Evolutionary conservation across 2,113 vertebrate species (phyloP).

Genomic region (Heterochromis multidens): DNA sequence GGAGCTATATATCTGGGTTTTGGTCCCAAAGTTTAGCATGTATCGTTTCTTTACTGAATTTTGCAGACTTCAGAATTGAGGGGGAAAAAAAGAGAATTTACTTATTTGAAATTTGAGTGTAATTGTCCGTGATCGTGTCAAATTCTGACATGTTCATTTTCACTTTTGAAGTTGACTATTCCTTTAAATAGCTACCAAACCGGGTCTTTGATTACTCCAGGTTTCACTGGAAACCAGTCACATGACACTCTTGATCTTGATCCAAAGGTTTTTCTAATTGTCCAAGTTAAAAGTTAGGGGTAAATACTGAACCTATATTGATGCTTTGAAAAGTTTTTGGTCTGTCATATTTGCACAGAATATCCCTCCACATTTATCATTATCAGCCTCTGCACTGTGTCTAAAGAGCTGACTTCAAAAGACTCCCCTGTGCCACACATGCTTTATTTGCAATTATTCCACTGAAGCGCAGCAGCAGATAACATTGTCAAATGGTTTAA

Average conservation of each 20-base stretch:
- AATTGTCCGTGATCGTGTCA: not conserved
- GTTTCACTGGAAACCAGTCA: not conserved
- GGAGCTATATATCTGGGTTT: not conserved
- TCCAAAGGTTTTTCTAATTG: not conserved
- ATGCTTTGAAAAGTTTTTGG: not conserved
- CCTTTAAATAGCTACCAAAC: not conserved
- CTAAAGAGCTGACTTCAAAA: slow-evolving; percentile 2
- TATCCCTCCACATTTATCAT: not conserved
- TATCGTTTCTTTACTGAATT: not conserved
- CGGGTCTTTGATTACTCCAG: not conserved
- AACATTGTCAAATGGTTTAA: slow-evolving; percentile 24
- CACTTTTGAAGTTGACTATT: not conserved
- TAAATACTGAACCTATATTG: not conserved
- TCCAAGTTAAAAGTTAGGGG: not conserved
- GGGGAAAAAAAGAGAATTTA: not conserved
- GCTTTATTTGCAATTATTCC: slow-evolving; percentile 10
- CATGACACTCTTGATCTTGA: not conserved
- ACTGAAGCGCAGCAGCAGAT: not conserved
- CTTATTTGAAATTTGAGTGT: not conserved
- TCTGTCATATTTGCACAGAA: not conserved
- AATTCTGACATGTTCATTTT: not conserved
- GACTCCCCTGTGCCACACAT: not conserved
- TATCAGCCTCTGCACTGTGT: not conserved
- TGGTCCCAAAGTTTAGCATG: not conserved
- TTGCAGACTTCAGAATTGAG: not conserved